Conservation (phyloP, 2,113 vertebrate genomes). For the Bubo bubo region DNA sequence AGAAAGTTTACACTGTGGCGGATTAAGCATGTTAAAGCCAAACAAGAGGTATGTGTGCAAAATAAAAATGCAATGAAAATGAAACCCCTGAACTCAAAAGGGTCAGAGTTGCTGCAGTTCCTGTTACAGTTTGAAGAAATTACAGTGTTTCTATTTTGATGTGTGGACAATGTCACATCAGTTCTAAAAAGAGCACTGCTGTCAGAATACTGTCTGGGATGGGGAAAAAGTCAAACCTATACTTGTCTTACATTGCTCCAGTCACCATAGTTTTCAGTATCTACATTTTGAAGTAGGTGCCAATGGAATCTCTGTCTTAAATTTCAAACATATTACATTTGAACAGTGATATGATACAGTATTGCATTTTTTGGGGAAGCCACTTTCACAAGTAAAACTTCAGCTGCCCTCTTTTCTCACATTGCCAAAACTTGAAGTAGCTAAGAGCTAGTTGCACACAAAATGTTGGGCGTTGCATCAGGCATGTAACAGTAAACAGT, state of each 20-base stretch:
- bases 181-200: background rate
- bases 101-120: background rate
- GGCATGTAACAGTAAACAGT: background rate
- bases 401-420: background rate
- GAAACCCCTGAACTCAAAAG: background rate
- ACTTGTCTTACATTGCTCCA: background rate
- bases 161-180: background rate
- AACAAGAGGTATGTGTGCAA: conserved; percentile 82
- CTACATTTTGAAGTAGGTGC: background rate
- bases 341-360: background rate
- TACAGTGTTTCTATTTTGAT: background rate
- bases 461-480: background rate
- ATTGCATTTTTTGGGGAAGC: background rate
- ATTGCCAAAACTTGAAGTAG: background rate
- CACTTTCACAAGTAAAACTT: background rate
- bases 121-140: background rate
- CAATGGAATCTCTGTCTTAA: background rate
- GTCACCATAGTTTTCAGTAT: background rate
- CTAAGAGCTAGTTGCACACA: background rate
- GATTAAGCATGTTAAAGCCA: conserved; percentile 79
- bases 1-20: conserved; percentile 88
- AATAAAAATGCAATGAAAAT: background rate
- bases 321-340: background rate
- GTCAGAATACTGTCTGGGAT: background rate
- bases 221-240: background rate